Evolutionary conservation across 2,113 vertebrate species (phyloP), one percentile per base, ranked within the genome.

Genomic region (Tupaia tana): DNA sequence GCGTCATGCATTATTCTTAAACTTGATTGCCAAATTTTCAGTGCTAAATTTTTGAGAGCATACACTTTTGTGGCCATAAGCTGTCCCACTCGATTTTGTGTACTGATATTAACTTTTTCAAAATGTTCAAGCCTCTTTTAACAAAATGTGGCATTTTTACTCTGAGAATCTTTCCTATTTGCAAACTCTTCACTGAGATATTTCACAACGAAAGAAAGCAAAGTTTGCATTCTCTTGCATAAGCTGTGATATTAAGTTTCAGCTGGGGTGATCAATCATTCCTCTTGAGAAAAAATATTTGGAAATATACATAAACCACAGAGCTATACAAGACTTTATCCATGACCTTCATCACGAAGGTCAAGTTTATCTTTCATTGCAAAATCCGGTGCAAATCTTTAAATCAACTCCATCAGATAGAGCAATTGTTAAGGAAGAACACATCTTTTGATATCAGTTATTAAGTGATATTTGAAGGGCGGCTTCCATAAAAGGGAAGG

Each of bases 1-100:
- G 90, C 10, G 16, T 92, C 82, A 27, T 93, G 85, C 73, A 90
- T 95, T 81, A 85, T 92, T 95, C 88, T 87, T 93, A 93, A 86
- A 91, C 77, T 15, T 56, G 67, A 96, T 85, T 52, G 59, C 81
- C n/a, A 16, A 90, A 95, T 73, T 88, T 81, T 1, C 71, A 77
- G 75, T 13, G 59, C 80, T 88, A 81, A 79, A 86, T 90, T 96
- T 85, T 59, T 88, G 80, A 87, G 84, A 93, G 78, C 59, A 6
- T 81, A 54, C 0, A 52, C 10, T 73, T 93, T 61, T 24, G 59
- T 71, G 64, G 69, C 78, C 27, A 31, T 75, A 34, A 0, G 0
- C 70, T 18, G 9, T 22, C 20, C 43, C 16, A 19, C 69, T 67
- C 64, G 66, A 66, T 70, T 85, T 31, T 70, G 22, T 69, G 19